Percentiles rank a stretch among this genome's conserved stretches.
These are phyloP conservation scores for Agonopterix subpropinquella DNA, from an alignment of 2,888 invertebrate species.

Conservation along the genomic window DNA sequence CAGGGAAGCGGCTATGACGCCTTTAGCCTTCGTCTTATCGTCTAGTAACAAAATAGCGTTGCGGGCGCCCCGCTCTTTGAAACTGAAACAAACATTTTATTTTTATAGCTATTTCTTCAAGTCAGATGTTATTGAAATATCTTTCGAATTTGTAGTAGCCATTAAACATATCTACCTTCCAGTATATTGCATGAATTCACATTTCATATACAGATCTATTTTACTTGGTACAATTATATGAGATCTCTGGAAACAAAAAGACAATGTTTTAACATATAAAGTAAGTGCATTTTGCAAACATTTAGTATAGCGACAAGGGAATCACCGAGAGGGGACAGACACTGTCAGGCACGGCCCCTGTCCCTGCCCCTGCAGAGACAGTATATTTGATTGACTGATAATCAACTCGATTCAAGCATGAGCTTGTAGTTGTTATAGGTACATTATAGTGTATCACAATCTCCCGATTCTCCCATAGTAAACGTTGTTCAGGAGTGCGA, in stretches of 20 bases:
- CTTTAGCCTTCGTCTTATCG: constrained; percentile 80
- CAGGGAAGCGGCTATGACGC: constrained; percentile 94
- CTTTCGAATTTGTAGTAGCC: neutral
- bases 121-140: neutral
- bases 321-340: too few species aligned
- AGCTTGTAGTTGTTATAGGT: too few species aligned
- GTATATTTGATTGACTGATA: too few species aligned
- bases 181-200: constrained; percentile 95
- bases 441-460: too few species aligned
- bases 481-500: too few species aligned
- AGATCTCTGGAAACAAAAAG: constrained; percentile 79
- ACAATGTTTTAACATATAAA: constrained; percentile 5
- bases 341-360: too few species aligned
- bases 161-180: constrained; percentile 83
- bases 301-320: too few species aligned
- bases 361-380: too few species aligned
- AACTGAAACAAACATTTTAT: constrained; percentile 68
- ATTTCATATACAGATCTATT: constrained; percentile 94
- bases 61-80: constrained; percentile 95
- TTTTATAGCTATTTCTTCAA: neutral
- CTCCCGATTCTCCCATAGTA: too few species aligned
- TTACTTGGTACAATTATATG: constrained; percentile 85
- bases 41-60: constrained; percentile 87
- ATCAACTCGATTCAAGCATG: too few species aligned
- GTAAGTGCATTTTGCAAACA: too few species aligned